A percentile compares a stretch with the other conserved stretches of the same genome.
Evolutionary conservation across 2,888 invertebrate genomes (phyloP).

Genomic region (Chalcis sispes): DNA sequence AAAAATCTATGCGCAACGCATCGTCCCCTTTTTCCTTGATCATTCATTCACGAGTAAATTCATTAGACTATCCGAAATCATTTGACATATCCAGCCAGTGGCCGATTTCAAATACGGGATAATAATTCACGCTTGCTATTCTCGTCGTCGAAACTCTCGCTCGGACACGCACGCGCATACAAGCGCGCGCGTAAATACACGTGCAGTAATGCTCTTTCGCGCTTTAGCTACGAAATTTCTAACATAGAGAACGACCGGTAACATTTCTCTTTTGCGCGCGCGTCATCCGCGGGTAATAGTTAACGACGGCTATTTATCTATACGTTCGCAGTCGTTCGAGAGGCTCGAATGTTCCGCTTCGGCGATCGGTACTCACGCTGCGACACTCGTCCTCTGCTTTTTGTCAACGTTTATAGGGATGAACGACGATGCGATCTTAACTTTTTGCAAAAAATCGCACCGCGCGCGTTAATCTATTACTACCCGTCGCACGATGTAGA

Average conservation of each 20-base stretch:
- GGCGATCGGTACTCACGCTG: too few relatives aligned
- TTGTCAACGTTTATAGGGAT: too few relatives aligned
- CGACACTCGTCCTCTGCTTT: too few relatives aligned
- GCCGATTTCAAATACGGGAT: slow-evolving; percentile 21
- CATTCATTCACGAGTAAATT: neutral
- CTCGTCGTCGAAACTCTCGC: too few relatives aligned
- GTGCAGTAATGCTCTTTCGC: too few relatives aligned
- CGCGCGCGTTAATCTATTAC: slow-evolving; percentile 42
- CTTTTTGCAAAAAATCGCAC: too few relatives aligned
- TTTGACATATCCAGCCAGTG: slow-evolving; percentile 13
- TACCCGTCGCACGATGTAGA: slow-evolving; percentile 1
- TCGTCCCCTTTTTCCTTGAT: neutral
- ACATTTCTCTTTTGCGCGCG: slow-evolving; percentile 30
- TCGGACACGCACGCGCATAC: neutral
- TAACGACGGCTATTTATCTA: slow-evolving; percentile 65
- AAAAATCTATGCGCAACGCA: neutral
- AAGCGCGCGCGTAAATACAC: neutral
- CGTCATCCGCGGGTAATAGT: too few relatives aligned
- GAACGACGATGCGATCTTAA: too few relatives aligned
- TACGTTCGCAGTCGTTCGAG: slow-evolving; percentile 40
- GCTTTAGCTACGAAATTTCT: too few relatives aligned
- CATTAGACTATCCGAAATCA: slow-evolving; percentile 12
- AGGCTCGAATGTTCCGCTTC: slow-evolving; percentile 37
- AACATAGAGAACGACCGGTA: too few relatives aligned
- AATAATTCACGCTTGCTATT: slow-evolving; percentile 31